Evolutionary conservation across 2,888 invertebrate species (phyloP).

Genomic region (Dermolepida albohirtum): DNA sequence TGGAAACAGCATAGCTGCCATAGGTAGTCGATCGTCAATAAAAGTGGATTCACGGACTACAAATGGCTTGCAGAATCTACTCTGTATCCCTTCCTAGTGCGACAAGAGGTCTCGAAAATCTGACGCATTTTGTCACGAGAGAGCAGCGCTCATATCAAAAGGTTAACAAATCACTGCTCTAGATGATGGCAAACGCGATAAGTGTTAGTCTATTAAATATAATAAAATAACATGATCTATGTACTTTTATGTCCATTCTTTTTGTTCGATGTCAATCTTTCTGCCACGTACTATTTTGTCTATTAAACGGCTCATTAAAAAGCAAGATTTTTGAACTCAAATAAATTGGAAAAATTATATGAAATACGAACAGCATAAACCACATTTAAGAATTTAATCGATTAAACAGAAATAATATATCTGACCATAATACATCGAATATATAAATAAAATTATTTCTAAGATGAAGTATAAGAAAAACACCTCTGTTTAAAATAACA

Average conservation of each 20-base stretch:
- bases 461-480: too few relatives aligned
- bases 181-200: constrained; percentile 42
- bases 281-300: neutral
- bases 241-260: constrained; percentile 17
- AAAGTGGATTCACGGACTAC: constrained; percentile 39
- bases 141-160: constrained; percentile 41
- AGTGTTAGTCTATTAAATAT: constrained; percentile 40
- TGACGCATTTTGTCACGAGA: constrained; percentile 40
- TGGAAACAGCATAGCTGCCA: constrained; percentile 38
- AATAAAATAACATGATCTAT: constrained; percentile 26
- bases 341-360: too few relatives aligned
- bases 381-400: too few relatives aligned
- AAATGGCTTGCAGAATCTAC: constrained; percentile 41
- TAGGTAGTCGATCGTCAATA: constrained; percentile 41
- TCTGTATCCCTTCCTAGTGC: constrained; percentile 40
- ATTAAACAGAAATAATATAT: too few relatives aligned
- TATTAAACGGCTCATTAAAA: neutral
- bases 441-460: too few relatives aligned
- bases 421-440: too few relatives aligned
- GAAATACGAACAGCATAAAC: too few relatives aligned
- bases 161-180: constrained; percentile 42
- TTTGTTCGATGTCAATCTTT: constrained; percentile 2
- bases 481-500: too few relatives aligned
- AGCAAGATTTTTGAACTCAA: neutral
- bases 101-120: constrained; percentile 37